A percentile compares a stretch with the other conserved stretches of the same genome.
Conservation (phyloP, 2,888 invertebrate genomes). For the Brachylomia viminalis region DNA sequence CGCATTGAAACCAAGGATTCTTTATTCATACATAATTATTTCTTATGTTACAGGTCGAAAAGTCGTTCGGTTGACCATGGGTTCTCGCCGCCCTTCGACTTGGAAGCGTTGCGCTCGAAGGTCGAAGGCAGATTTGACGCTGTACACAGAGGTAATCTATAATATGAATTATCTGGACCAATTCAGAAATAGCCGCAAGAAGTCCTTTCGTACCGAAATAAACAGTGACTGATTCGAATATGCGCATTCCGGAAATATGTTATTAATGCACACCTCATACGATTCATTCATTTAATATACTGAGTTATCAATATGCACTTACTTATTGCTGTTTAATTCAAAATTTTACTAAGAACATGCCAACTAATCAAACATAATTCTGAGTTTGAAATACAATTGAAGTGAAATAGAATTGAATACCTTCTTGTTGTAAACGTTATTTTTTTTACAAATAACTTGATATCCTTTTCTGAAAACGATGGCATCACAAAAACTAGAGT, state of each 20-base stretch:
- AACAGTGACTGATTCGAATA: conserved; percentile 2
- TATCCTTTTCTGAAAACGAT: background rate
- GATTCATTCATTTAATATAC: conserved; percentile 27
- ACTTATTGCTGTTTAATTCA: conserved; percentile 21
- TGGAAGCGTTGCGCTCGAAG: conserved; percentile 95
- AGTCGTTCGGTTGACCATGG: conserved; percentile 98
- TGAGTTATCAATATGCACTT: conserved; percentile 1
- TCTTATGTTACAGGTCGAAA: conserved; percentile 94
- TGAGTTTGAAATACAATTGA: background rate
- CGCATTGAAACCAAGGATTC: background rate
- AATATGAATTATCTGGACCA: conserved; percentile 20
- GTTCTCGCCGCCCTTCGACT: conserved; percentile 95
- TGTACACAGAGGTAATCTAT: conserved; percentile 90
- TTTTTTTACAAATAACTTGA: background rate
- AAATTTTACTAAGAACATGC: background rate
- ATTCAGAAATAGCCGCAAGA: conserved; percentile 19
- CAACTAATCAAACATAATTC: background rate
- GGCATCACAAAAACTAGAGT: conserved; percentile 2
- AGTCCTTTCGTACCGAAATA: conserved; percentile 31
- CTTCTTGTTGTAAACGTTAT: background rate
- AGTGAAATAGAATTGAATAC: background rate
- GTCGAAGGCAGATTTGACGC: conserved; percentile 96
- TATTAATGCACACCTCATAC: conserved; percentile 28
- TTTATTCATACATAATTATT: conserved; percentile 38
- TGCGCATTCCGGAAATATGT: conserved; percentile 28